Evolutionary conservation across 2,113 vertebrate species (phyloP).

Genomic region (Sapayoa aenigma): DNA sequence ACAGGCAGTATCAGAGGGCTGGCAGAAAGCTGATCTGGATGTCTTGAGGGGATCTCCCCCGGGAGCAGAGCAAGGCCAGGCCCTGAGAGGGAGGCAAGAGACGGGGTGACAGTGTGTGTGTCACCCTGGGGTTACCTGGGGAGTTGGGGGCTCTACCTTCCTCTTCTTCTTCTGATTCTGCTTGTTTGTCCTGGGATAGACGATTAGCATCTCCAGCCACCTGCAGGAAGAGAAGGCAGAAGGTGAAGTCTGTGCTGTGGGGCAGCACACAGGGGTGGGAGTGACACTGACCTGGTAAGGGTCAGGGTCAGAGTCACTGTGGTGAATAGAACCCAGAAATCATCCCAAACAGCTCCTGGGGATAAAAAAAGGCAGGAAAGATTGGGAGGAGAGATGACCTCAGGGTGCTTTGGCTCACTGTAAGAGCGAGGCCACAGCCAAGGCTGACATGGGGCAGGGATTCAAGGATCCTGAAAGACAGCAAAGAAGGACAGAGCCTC

Average conservation of each 20-base stretch:
- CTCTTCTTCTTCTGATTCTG: slow-evolving; percentile 99
- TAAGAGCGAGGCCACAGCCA: not conserved
- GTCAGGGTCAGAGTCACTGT: not conserved
- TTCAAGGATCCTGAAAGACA: not conserved
- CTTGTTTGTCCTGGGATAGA: slow-evolving; percentile 95
- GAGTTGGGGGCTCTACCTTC: slow-evolving; percentile 93
- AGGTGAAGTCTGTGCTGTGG: not conserved
- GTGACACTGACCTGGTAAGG: not conserved
- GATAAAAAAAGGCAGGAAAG: not conserved
- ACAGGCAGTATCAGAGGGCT: not conserved
- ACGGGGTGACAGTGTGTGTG: rapidly evolving
- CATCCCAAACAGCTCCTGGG: not conserved
- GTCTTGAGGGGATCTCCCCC: not conserved
- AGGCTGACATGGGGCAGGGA: not conserved
- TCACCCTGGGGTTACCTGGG: slow-evolving; percentile 79
- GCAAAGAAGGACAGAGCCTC: not conserved
- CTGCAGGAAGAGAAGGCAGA: slow-evolving; percentile 63
- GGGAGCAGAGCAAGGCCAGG: not conserved
- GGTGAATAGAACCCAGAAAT: not conserved
- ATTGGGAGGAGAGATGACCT: not conserved
- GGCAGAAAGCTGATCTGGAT: rapidly evolving
- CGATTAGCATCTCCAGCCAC: slow-evolving; percentile 92
- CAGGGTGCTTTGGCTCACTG: not conserved
- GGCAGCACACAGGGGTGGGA: rapidly evolving
- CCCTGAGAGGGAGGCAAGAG: not conserved